phyloP scores from a whole-genome alignment of 2,113 vertebrate species.

The Embiotoca jacksoni region DNA sequence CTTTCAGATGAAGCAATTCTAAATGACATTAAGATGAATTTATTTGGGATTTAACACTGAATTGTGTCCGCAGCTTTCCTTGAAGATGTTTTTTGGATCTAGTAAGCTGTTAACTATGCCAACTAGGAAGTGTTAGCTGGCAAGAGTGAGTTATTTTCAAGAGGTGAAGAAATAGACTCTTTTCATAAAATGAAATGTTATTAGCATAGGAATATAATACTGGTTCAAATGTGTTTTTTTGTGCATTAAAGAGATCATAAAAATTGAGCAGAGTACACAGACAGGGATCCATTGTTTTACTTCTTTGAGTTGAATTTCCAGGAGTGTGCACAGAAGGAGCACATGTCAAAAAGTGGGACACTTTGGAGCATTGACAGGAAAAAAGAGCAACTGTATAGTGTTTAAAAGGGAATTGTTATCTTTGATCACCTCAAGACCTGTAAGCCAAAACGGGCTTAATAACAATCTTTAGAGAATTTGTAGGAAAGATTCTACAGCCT shows the following conservation, averaged over 20 bases:
- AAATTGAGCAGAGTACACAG: constrained; percentile 14
- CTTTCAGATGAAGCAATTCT: constrained; percentile 5
- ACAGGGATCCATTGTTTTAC: constrained; percentile 6
- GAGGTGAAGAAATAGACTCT: background rate
- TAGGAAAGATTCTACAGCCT: constrained; percentile 34
- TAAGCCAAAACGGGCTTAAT: constrained; percentile 20
- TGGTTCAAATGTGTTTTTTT: background rate
- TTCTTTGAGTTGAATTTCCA: constrained; percentile 2
- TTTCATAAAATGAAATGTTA: background rate
- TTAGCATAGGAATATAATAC: background rate
- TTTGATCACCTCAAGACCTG: constrained; percentile 49
- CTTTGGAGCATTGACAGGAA: constrained; percentile 18
- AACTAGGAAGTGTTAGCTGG: background rate
- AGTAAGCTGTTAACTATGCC: background rate
- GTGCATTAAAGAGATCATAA: background rate
- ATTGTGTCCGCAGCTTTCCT: constrained; percentile 9
- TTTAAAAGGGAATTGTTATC: constrained; percentile 24
- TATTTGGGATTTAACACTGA: background rate
- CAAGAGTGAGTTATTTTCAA: background rate
- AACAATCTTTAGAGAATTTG: constrained; percentile 35
- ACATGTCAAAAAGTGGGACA: background rate
- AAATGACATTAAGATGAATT: constrained; percentile 13
- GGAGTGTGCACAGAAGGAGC: constrained; percentile 7
- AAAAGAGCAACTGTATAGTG: constrained; percentile 2
- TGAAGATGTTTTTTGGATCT: constrained; percentile 18